These are phyloP conservation scores for Schlechtendalia chinensis DNA, from an alignment of 1,140 invertebrate genomes.

Conservation along the genomic window DNA sequence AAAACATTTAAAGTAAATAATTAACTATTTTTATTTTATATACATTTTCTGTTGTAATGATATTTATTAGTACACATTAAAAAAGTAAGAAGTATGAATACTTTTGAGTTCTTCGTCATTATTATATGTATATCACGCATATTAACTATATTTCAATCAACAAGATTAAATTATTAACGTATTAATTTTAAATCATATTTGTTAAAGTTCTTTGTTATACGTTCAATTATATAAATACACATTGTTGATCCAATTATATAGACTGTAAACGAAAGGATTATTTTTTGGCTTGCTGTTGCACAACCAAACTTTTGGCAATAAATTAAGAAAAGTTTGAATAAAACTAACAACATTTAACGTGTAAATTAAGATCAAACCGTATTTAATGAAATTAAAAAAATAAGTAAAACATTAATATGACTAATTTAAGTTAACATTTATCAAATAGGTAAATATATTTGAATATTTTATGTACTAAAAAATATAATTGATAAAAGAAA, in stretches of 20 bases:
- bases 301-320: neutral
- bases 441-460: too few species aligned
- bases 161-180: neutral
- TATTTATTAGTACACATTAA: neutral
- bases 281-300: neutral
- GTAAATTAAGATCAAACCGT: neutral
- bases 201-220: neutral
- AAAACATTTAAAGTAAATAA: too few species aligned
- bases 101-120: neutral
- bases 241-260: constrained; percentile 30
- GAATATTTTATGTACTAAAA: too few species aligned
- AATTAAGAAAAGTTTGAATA: constrained; percentile 10
- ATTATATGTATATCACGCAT: neutral
- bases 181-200: neutral
- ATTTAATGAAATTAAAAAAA: neutral
- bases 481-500: too few species aligned
- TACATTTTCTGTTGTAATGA: too few species aligned
- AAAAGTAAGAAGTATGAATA: neutral
- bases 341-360: neutral
- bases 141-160: too few species aligned
- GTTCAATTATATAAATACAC: neutral
- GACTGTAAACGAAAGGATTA: too few species aligned
- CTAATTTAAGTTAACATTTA: too few species aligned
- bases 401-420: too few species aligned
- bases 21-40: too few species aligned